These are phyloP conservation scores for Ophioninae sp. DNA, from an alignment of 2,888 invertebrate genomes.

Conservation along the genomic window DNA sequence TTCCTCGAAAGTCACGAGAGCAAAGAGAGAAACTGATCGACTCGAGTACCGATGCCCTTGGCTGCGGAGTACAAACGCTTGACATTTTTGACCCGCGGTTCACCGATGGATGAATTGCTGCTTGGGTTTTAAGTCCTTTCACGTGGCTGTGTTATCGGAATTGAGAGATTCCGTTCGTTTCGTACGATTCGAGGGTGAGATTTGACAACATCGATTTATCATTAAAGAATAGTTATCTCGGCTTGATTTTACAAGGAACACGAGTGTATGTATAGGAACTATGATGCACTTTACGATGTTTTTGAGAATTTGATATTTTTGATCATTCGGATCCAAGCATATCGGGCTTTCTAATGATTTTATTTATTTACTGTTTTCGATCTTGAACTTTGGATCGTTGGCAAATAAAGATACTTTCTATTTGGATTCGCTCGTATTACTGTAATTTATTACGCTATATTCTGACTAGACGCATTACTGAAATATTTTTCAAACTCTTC, in stretches of 20 bases:
- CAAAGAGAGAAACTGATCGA: conserved; percentile 52
- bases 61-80: not conserved
- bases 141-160: not conserved
- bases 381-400: too few relatives aligned
- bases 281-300: too few relatives aligned
- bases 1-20: conserved; percentile 45
- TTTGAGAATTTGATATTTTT: too few relatives aligned
- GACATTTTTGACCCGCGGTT: not conserved
- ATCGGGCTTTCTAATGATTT: too few relatives aligned
- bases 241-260: not conserved
- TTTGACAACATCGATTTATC: not conserved
- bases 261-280: not conserved
- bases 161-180: not conserved
- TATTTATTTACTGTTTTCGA: too few relatives aligned
- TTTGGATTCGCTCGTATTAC: too few relatives aligned
- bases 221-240: not conserved
- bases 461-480: too few relatives aligned
- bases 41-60: conserved; percentile 27
- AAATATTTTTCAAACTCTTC: too few relatives aligned
- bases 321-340: too few relatives aligned
- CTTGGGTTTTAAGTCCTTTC: not conserved
- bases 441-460: too few relatives aligned
- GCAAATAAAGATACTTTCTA: too few relatives aligned
- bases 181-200: not conserved
- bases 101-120: not conserved